These are phyloP conservation scores for Eupeodes corollae DNA, from an alignment of 1,140 invertebrate species.

Conservation along the genomic window DNA sequence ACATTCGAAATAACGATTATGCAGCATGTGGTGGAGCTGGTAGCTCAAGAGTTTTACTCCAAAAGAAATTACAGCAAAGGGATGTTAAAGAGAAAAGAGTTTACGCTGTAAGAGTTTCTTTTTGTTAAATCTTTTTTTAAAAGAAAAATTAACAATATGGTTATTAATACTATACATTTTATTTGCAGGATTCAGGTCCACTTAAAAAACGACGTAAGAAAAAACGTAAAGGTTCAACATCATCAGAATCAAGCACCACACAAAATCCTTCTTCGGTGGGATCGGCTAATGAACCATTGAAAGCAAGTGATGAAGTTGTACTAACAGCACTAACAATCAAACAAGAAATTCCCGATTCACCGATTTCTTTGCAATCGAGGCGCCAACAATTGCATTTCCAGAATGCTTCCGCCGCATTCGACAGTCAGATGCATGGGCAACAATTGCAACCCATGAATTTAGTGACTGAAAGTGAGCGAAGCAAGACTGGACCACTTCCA, in stretches of 20 bases:
- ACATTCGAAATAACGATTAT: conserved; percentile 22
- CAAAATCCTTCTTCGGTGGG: not conserved
- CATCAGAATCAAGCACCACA: conserved; percentile 24
- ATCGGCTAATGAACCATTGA: no score
- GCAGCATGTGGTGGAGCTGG: not conserved
- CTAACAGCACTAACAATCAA: conserved; percentile 18
- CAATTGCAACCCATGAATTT: conserved; percentile 32
- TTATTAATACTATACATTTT: not conserved
- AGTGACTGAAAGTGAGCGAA: conserved; percentile 14
- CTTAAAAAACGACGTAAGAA: conserved; percentile 35
- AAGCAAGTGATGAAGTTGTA: no score
- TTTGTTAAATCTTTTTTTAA: not conserved
- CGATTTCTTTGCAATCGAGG: conserved; percentile 6
- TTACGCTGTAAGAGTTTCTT: conserved; percentile 19
- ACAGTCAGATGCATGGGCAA: conserved; percentile 9
- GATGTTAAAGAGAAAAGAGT: conserved; percentile 33
- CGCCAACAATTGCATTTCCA: conserved; percentile 14
- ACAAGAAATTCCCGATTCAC: conserved; percentile 32
- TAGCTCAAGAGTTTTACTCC: conserved; percentile 1
- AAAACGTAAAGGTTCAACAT: conserved; percentile 34
- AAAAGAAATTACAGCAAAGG: conserved; percentile 9
- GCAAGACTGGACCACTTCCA: not conserved
- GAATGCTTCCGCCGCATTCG: not conserved
- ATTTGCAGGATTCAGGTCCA: conserved; percentile 27
- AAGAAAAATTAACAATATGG: no score